A percentile compares a stretch with the other conserved stretches of the same genome.
Conservation (phyloP, 1,140 invertebrate genomes). For the Lamellibrachia luymesi region DNA sequence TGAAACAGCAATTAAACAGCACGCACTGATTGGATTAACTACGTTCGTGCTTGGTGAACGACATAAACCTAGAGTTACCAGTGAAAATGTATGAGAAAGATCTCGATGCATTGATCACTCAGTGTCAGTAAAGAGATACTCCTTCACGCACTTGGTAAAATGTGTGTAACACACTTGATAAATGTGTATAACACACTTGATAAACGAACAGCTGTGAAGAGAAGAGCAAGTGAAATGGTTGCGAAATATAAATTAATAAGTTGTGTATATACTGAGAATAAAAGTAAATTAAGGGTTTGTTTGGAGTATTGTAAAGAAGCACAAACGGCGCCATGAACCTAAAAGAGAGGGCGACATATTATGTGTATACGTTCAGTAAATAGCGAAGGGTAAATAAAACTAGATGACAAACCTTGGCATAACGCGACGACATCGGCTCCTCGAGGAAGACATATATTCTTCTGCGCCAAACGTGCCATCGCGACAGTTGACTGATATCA, state of each 20-base stretch:
- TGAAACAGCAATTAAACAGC: background rate
- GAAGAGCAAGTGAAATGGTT: too few species aligned
- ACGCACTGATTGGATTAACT: background rate
- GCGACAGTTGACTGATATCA: background rate
- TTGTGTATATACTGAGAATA: too few species aligned
- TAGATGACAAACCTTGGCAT: conserved; percentile 11
- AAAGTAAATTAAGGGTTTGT: too few species aligned
- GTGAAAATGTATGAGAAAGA: background rate
- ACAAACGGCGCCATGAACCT: too few species aligned
- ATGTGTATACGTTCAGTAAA: background rate
- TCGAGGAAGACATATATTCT: conserved; percentile 21
- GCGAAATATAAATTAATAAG: too few species aligned
- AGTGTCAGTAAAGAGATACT: too few species aligned
- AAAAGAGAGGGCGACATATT: background rate
- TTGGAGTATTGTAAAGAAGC: too few species aligned
- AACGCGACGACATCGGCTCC: conserved; percentile 20
- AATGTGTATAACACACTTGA: too few species aligned
- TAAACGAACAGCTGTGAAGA: too few species aligned
- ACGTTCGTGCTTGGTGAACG: background rate
- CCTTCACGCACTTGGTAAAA: too few species aligned
- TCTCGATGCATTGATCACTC: background rate
- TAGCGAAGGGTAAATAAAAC: background rate
- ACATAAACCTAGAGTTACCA: background rate
- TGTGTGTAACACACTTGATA: too few species aligned
- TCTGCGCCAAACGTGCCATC: conserved; percentile 7